A percentile compares a stretch with the other conserved stretches of the same genome.
These are phyloP conservation scores for Galleria mellonella DNA, from an alignment of 1,140 invertebrate species.

Conservation along the genomic window DNA sequence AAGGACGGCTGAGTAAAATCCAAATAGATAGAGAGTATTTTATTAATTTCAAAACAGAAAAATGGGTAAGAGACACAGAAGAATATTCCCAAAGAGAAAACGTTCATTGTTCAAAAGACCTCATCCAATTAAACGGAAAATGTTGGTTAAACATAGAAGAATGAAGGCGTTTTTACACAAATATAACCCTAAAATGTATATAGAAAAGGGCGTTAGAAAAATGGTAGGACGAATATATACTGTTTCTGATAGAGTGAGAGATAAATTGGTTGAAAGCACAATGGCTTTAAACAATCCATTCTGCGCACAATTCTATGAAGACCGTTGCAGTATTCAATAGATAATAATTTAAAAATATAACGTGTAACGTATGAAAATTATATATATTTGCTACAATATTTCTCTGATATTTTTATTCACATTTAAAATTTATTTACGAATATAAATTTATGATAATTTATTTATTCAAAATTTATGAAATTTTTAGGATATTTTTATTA, in stretches of 20 bases:
- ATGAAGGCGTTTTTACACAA: constrained; percentile 46
- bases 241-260: constrained; percentile 41
- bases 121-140: constrained; percentile 47
- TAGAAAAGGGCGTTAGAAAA: constrained; percentile 30
- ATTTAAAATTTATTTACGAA: no score
- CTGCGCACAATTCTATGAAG: constrained; percentile 46
- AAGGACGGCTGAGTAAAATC: neutral
- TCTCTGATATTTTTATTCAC: no score
- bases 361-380: no score
- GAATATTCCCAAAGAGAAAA: constrained; percentile 42
- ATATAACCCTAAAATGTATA: constrained; percentile 28
- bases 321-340: constrained; percentile 40
- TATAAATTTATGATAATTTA: no score
- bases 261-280: constrained; percentile 45
- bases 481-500: no score
- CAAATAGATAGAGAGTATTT: neutral
- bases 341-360: neutral
- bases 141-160: constrained; percentile 34
- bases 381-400: no score
- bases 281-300: constrained; percentile 47
- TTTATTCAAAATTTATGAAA: no score
- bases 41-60: neutral
- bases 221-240: constrained; percentile 43
- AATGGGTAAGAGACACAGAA: constrained; percentile 37
- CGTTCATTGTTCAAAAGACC: constrained; percentile 47